A percentile compares a stretch with the other conserved stretches of the same genome.
Conservation (phyloP, 2,888 invertebrate species). For the Tachystola acroxantha region DNA sequence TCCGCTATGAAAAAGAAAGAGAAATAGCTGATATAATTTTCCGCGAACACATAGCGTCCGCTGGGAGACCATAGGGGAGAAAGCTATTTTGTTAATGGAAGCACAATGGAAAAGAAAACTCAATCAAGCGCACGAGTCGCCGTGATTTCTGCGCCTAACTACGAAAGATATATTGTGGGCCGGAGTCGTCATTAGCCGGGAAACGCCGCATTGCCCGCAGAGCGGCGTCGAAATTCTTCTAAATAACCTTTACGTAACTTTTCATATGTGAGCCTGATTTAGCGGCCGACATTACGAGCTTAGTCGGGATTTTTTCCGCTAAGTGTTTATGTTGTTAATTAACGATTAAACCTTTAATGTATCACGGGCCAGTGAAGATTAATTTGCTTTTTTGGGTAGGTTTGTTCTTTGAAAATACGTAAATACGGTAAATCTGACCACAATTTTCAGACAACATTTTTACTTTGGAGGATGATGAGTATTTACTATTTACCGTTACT, state of each 20-base stretch:
- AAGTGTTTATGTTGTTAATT: slow-evolving; percentile 13
- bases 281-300: slow-evolving; percentile 37
- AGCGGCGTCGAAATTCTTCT: slow-evolving; percentile 43
- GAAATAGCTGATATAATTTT: slow-evolving; percentile 68
- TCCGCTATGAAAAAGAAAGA: slow-evolving; percentile 30
- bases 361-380: background rate
- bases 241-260: slow-evolving; percentile 56
- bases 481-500: too few relatives aligned
- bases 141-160: slow-evolving; percentile 73
- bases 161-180: slow-evolving; percentile 67
- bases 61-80: slow-evolving; percentile 48
- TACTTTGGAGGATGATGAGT: too few relatives aligned
- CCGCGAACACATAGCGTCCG: slow-evolving; percentile 59
- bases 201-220: slow-evolving; percentile 50
- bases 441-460: too few relatives aligned
- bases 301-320: slow-evolving; percentile 27
- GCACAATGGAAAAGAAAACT: slow-evolving; percentile 74
- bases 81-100: slow-evolving; percentile 72
- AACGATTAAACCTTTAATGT: slow-evolving; percentile 2
- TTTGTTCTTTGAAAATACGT: too few relatives aligned
- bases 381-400: background rate
- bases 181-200: slow-evolving; percentile 62
- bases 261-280: slow-evolving; percentile 57
- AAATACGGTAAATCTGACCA: too few relatives aligned
- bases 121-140: slow-evolving; percentile 70